Percentiles rank a stretch among this genome's conserved stretches.
Conservation (phyloP, 2,888 invertebrate species). For the Teinopalpus imperialis region DNA sequence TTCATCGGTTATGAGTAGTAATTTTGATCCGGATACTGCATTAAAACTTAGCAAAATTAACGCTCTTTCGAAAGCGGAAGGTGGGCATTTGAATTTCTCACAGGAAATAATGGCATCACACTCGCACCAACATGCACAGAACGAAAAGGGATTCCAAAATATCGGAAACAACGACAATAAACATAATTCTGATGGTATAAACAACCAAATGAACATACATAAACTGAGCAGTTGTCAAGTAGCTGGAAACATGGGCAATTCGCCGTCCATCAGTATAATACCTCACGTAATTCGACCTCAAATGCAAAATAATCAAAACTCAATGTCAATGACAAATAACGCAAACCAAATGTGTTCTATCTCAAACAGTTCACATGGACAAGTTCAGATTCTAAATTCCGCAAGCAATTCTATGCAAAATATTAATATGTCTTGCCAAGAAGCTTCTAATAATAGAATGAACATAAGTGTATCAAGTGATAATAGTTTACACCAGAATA, state of each 20-base stretch:
- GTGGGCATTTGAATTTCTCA: conserved; percentile 72
- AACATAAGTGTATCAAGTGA: conserved; percentile 58
- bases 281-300: conserved; percentile 67
- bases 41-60: conserved; percentile 74
- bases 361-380: conserved; percentile 61
- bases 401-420: conserved; percentile 68
- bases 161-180: conserved; percentile 66
- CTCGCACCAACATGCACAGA: conserved; percentile 69
- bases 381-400: conserved; percentile 66
- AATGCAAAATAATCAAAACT: conserved; percentile 62
- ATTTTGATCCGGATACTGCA: conserved; percentile 73
- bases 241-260: conserved; percentile 55
- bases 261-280: conserved; percentile 69
- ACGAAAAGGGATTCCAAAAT: conserved; percentile 71
- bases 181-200: conserved; percentile 54
- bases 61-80: conserved; percentile 72
- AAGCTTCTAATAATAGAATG: conserved; percentile 58
- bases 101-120: conserved; percentile 76
- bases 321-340: conserved; percentile 55
- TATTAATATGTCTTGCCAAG: conserved; percentile 70
- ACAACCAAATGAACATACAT: conserved; percentile 61
- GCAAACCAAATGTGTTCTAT: conserved; percentile 72
- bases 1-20: conserved; percentile 62
- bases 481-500: conserved; percentile 52
- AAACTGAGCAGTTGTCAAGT: conserved; percentile 74